phyloP scores from a whole-genome alignment of 2,797 vertebrate genomes.

The Alfaro cultratus region DNA sequence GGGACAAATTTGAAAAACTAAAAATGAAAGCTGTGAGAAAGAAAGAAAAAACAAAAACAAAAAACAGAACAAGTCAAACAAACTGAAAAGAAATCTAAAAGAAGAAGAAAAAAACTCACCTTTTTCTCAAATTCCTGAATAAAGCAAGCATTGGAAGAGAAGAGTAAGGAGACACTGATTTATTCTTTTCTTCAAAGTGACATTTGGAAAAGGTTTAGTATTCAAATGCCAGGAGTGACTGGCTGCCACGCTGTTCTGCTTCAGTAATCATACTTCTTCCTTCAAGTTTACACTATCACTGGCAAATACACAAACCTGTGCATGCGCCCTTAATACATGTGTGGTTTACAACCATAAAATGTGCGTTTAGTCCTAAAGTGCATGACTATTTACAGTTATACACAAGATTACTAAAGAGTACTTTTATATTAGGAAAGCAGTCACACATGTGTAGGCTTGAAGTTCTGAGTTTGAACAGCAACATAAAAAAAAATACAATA shows the following conservation, averaged over 20 bases:
- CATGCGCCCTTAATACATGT: constrained; percentile 1
- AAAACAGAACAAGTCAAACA: constrained; percentile 28
- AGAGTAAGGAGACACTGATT: constrained; percentile 50
- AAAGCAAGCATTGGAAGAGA: constrained; percentile 59
- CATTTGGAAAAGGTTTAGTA: constrained; percentile 62
- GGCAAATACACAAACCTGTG: constrained; percentile 14
- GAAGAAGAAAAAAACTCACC: constrained; percentile 77
- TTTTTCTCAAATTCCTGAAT: constrained; percentile 86
- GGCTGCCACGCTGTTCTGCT: constrained; percentile 49
- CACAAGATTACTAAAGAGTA: constrained; percentile 8
- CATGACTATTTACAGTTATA: constrained; percentile 8
- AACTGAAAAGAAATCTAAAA: constrained; percentile 3
- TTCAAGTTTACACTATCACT: constrained; percentile 32
- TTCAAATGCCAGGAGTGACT: constrained; percentile 54
- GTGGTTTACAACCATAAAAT: constrained; percentile 1
- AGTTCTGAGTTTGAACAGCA: constrained; percentile 30
- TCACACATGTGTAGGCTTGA: constrained; percentile 23
- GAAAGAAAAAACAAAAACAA: constrained; percentile 20
- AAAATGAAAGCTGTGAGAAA: constrained; percentile 6
- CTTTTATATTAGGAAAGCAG: constrained; percentile 21
- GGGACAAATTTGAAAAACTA: not conserved
- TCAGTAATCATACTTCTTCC: constrained; percentile 40
- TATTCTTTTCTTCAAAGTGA: constrained; percentile 67
- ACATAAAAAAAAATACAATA: constrained; percentile 42
- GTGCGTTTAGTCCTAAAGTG: constrained; percentile 8